phyloP scores from a whole-genome alignment of 2,113 vertebrate genomes.

The Pseudopipra pipra region DNA sequence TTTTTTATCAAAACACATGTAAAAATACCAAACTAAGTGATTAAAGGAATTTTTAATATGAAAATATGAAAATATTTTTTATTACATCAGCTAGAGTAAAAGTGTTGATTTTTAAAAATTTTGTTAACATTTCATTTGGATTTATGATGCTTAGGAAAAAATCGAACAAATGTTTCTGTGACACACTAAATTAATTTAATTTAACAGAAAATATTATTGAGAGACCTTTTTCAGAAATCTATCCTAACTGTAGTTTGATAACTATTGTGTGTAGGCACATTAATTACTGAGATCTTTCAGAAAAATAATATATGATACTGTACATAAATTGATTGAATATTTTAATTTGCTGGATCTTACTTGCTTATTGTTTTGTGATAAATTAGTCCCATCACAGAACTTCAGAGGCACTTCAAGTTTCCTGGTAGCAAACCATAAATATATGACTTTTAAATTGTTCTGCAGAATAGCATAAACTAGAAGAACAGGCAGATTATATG shows the following conservation, averaged over 20 bases:
- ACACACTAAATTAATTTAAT: neutral
- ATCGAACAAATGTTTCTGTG: neutral
- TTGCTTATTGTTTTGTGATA: neutral
- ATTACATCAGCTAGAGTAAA: slow-evolving; percentile 32
- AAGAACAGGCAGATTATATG: slow-evolving; percentile 23
- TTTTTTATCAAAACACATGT: slow-evolving; percentile 65
- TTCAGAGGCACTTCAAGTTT: neutral
- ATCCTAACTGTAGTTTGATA: neutral
- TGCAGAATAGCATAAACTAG: neutral
- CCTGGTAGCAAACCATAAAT: neutral
- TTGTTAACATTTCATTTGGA: slow-evolving; percentile 9
- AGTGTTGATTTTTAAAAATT: neutral
- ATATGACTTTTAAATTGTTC: slow-evolving; percentile 1
- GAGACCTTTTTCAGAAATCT: neutral
- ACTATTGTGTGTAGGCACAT: neutral
- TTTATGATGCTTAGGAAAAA: neutral
- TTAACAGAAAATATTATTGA: neutral
- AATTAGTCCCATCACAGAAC: neutral
- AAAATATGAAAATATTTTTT: slow-evolving; percentile 68
- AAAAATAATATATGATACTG: neutral
- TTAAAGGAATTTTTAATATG: slow-evolving; percentile 66
- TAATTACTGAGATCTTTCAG: neutral
- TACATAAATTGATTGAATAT: neutral
- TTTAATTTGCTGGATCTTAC: neutral
- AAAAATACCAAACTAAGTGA: slow-evolving; percentile 71